A percentile compares a stretch with the other conserved stretches of the same genome.
Evolutionary conservation across 2,797 vertebrate genomes (phyloP).

Genomic region (Ctenosaura bakeri): DNA sequence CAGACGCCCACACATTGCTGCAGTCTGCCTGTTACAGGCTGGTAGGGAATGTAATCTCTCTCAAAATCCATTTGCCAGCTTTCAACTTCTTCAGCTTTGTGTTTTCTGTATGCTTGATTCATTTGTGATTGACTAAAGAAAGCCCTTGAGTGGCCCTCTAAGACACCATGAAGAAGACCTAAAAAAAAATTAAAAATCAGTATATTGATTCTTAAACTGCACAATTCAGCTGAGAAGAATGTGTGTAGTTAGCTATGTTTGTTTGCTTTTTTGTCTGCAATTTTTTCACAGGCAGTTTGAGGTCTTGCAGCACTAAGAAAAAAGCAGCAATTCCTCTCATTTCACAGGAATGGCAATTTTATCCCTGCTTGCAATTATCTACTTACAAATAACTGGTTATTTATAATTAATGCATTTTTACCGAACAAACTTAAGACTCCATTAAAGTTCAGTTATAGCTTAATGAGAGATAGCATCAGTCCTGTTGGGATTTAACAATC

Average conservation of each 20-base stretch:
- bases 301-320: not conserved
- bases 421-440: too few species aligned
- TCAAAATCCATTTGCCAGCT: conserved; percentile 35
- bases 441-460: too few species aligned
- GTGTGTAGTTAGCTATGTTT: not conserved
- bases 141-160: conserved; percentile 22
- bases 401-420: too few species aligned
- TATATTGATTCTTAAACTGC: conserved; percentile 16
- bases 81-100: conserved; percentile 52
- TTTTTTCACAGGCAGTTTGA: not conserved
- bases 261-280: not conserved
- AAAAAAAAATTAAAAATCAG: not conserved
- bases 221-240: not conserved
- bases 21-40: conserved; percentile 55
- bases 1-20: conserved; percentile 65
- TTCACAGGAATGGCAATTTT: not conserved
- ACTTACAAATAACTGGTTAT: too few species aligned
- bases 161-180: not conserved
- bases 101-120: conserved; percentile 20
- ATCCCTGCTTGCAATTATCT: not conserved
- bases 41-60: conserved; percentile 33
- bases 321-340: not conserved
- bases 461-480: too few species aligned
- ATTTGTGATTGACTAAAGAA: not conserved
- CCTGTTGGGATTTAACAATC: too few species aligned